Conservation (phyloP, 2,888 invertebrate genomes). For the Ecliptopera silaceata region DNA sequence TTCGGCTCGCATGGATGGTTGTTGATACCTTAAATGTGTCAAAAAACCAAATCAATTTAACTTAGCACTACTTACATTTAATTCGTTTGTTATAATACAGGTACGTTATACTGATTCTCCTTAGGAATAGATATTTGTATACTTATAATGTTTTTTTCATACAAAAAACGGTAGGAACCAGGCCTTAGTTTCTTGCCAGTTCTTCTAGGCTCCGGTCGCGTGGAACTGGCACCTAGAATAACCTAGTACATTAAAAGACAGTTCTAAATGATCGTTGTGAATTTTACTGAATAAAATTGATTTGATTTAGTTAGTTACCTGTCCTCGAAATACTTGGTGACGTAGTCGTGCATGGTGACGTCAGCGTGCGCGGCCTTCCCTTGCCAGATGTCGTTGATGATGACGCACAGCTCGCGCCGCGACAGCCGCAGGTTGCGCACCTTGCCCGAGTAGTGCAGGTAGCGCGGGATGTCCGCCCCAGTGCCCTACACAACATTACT, state of each 20-base stretch:
- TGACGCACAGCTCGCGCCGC: conserved; percentile 72
- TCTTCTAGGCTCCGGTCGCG: too few relatives aligned
- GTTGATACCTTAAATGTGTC: conserved; percentile 78
- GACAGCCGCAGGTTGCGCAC: conserved; percentile 78
- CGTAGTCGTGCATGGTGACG: conserved; percentile 69
- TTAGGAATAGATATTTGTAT: too few relatives aligned
- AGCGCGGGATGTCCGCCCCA: conserved; percentile 70
- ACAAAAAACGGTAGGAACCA: too few relatives aligned
- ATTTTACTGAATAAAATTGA: too few relatives aligned
- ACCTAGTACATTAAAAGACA: too few relatives aligned
- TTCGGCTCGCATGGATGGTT: conserved; percentile 73
- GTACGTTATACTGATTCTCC: too few relatives aligned
- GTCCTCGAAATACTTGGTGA: conserved; percentile 74
- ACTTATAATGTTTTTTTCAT: too few relatives aligned
- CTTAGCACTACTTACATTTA: neutral
- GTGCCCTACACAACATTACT: conserved; percentile 49
- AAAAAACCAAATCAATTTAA: too few relatives aligned
- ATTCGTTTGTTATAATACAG: neutral
- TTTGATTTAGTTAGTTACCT: too few relatives aligned
- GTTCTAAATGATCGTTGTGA: too few relatives aligned
- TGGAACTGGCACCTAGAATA: too few relatives aligned
- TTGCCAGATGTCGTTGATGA: conserved; percentile 78
- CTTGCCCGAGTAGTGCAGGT: conserved; percentile 69
- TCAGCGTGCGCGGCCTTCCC: conserved; percentile 53
- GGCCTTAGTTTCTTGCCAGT: too few relatives aligned